Evolutionary conservation across 2,113 vertebrate species (phyloP).

Genomic region (Brachypodius melanocephalos): DNA sequence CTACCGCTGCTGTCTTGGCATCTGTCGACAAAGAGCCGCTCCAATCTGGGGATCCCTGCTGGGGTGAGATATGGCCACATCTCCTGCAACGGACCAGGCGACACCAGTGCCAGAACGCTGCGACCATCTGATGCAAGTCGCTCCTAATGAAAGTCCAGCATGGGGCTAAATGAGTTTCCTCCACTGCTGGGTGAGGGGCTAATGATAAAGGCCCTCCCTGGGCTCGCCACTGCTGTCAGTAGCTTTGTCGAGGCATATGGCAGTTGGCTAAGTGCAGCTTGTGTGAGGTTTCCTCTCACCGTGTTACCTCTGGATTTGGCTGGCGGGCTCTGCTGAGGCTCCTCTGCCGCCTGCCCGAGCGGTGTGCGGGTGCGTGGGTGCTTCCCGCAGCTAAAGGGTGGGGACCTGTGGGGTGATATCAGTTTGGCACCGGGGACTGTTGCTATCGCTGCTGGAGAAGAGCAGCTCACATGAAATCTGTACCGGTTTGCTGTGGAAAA

Average conservation of each 20-base stretch:
- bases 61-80: slow-evolving; percentile 78
- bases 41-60: slow-evolving; percentile 75
- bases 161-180: slow-evolving; percentile 98
- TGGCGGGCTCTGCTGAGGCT: background rate
- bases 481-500: background rate
- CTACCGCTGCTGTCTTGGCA: slow-evolving; percentile 77
- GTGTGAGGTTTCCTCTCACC: slow-evolving; percentile 45
- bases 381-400: background rate
- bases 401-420: background rate
- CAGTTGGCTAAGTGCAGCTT: slow-evolving; percentile 82
- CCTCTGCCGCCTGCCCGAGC: background rate
- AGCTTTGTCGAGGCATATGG: slow-evolving; percentile 93
- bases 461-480: background rate
- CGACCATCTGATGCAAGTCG: slow-evolving; percentile 96
- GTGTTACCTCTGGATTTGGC: slow-evolving; percentile 6
- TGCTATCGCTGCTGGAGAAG: background rate
- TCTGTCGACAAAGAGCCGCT: slow-evolving; percentile 77
- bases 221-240: slow-evolving; percentile 82
- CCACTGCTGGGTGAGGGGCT: slow-evolving; percentile 92
- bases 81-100: slow-evolving; percentile 70
- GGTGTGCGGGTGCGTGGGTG: background rate
- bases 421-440: background rate
- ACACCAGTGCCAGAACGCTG: slow-evolving; percentile 82
- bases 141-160: slow-evolving; percentile 99
- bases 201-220: slow-evolving; percentile 92